Evolutionary conservation across 2,797 vertebrate species (phyloP).

Genomic region (Diglossa cyanea): DNA sequence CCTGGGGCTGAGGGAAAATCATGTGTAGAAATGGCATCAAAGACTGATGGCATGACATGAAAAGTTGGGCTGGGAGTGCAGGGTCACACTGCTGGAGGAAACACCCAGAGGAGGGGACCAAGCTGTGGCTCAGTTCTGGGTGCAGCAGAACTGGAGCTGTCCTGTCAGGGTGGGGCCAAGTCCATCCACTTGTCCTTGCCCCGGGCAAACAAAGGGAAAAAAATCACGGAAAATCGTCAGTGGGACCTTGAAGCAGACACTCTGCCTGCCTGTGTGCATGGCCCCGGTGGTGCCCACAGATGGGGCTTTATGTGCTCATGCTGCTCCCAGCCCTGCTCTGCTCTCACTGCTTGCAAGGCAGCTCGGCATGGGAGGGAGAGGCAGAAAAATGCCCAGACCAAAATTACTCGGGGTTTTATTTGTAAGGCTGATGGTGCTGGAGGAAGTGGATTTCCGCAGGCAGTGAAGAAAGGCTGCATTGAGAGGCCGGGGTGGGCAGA

Average conservation of each 20-base stretch:
- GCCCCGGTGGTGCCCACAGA: neutral
- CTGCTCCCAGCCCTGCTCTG: accelerated
- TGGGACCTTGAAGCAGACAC: neutral
- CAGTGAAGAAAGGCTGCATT: slow-evolving; percentile 43
- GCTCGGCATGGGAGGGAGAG: accelerated
- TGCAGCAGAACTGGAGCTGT: neutral
- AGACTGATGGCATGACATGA: accelerated
- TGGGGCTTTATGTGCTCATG: neutral
- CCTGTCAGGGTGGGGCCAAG: neutral
- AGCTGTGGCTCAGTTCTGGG: neutral
- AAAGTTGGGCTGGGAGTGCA: neutral
- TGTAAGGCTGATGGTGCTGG: neutral
- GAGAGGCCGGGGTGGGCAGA: neutral
- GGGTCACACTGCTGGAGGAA: neutral
- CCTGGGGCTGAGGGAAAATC: neutral
- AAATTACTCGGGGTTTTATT: slow-evolving; percentile 11
- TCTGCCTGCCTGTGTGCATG: accelerated
- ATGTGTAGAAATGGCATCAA: accelerated
- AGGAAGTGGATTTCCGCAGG: slow-evolving; percentile 49
- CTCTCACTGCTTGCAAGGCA: neutral
- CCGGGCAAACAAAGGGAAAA: neutral
- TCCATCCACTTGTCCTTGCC: neutral
- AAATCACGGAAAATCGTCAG: accelerated
- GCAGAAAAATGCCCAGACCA: neutral
- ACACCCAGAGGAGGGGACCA: neutral